Conservation (phyloP, 2,113 vertebrate genomes). For the Calyptomena viridis region DNA sequence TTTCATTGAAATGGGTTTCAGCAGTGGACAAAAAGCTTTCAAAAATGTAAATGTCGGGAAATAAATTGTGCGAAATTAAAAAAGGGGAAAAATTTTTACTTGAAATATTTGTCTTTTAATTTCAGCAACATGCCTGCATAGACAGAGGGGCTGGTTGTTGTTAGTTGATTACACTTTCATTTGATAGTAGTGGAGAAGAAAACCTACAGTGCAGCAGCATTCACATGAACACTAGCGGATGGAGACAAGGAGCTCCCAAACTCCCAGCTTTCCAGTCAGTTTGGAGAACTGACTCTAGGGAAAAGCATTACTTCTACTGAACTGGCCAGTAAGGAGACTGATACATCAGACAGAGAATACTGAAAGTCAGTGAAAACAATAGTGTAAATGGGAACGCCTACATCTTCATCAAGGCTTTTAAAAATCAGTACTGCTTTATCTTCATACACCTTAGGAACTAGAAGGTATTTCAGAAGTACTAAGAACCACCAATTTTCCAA, state of each 20-base stretch:
- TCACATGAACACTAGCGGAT: not conserved
- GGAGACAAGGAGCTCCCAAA: not conserved
- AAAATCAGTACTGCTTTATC: not conserved
- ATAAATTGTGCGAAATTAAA: not conserved
- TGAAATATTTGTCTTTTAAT: not conserved
- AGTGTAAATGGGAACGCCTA: not conserved
- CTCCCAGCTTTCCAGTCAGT: not conserved
- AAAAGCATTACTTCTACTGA: not conserved
- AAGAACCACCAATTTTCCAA: not conserved
- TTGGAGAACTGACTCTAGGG: not conserved
- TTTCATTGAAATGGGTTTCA: not conserved
- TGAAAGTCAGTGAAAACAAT: not conserved
- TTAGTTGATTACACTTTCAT: not conserved
- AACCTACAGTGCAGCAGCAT: not conserved
- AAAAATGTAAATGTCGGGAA: not conserved
- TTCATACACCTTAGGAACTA: not conserved
- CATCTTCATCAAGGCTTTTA: rapidly evolving
- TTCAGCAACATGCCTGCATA: not conserved
- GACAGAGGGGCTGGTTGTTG: not conserved
- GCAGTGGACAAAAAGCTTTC: not conserved
- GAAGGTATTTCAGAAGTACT: not conserved
- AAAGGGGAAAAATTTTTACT: not conserved
- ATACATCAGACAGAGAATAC: not conserved
- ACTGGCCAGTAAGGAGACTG: not conserved
- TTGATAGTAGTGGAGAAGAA: not conserved